phyloP scores from a whole-genome alignment of 2,797 vertebrate genomes.

The Sarcoramphus papa region DNA sequence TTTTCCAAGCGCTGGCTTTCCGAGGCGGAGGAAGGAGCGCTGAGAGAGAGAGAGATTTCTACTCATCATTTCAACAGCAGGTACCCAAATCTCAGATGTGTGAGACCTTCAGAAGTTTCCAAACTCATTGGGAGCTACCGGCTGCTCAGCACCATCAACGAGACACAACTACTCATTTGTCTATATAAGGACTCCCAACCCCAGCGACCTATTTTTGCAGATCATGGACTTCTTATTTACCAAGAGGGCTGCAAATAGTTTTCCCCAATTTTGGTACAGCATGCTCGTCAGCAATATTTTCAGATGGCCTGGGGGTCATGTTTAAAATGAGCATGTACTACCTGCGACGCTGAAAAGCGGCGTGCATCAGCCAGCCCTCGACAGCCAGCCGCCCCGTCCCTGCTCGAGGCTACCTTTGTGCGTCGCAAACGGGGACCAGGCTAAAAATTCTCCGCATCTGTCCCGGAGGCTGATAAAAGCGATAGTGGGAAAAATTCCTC shows the following conservation, averaged over 20 bases:
- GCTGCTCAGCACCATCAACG: neutral
- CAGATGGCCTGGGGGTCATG: neutral
- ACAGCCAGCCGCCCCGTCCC: neutral
- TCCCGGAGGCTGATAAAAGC: neutral
- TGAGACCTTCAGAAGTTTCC: neutral
- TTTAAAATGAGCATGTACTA: neutral
- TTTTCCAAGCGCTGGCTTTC: neutral
- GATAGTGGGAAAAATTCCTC: constrained; percentile 20
- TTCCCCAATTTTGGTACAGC: neutral
- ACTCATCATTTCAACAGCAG: neutral
- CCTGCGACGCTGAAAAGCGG: rapidly evolving
- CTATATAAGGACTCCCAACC: neutral
- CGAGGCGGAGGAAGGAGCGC: rapidly evolving
- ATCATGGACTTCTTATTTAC: neutral
- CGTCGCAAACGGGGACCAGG: rapidly evolving
- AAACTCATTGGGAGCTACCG: neutral
- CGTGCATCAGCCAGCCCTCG: neutral
- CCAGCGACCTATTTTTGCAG: neutral
- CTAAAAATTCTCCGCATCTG: neutral
- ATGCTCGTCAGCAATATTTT: neutral
- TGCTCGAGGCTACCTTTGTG: neutral
- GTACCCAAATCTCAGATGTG: neutral
- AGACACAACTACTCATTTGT: neutral
- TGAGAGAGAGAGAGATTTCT: too few relatives aligned
- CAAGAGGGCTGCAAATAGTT: neutral